These are phyloP conservation scores for Echinops telfairi DNA, from an alignment of 2,113 vertebrate species.

Conservation along the genomic window DNA sequence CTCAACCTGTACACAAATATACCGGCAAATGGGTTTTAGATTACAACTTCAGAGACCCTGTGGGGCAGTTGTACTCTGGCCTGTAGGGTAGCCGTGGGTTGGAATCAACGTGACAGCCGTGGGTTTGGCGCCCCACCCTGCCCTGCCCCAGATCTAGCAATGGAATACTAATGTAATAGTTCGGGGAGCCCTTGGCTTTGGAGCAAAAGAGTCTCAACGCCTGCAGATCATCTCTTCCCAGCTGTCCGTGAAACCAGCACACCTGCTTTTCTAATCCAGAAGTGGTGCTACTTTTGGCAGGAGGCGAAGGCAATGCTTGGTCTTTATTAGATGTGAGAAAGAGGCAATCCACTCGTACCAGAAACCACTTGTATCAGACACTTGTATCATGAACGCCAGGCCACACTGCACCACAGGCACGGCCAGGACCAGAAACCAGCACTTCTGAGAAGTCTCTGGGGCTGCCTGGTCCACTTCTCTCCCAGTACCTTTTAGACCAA, in stretches of 20 bases:
- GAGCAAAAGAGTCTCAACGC: background rate
- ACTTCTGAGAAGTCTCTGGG: background rate
- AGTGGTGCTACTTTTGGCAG: background rate
- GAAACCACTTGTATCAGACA: background rate
- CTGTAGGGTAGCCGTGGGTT: no score
- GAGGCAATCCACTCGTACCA: background rate
- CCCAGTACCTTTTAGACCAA: background rate
- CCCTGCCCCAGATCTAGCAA: no score
- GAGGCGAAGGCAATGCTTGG: background rate
- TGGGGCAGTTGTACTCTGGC: no score
- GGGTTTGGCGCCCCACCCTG: no score
- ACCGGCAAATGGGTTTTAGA: no score
- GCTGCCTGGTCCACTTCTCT: background rate
- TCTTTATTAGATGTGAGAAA: background rate
- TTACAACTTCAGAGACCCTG: no score
- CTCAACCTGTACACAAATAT: no score
- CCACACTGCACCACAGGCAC: accelerated
- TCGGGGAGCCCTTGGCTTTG: background rate
- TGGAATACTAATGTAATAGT: background rate
- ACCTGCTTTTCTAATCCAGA: background rate
- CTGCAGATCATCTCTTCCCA: background rate
- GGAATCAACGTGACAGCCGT: no score
- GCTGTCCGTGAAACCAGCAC: background rate
- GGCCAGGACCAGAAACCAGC: background rate
- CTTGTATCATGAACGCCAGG: background rate